Evolutionary conservation across 2,113 vertebrate genomes (phyloP).

Genomic region (Penelope pileata): DNA sequence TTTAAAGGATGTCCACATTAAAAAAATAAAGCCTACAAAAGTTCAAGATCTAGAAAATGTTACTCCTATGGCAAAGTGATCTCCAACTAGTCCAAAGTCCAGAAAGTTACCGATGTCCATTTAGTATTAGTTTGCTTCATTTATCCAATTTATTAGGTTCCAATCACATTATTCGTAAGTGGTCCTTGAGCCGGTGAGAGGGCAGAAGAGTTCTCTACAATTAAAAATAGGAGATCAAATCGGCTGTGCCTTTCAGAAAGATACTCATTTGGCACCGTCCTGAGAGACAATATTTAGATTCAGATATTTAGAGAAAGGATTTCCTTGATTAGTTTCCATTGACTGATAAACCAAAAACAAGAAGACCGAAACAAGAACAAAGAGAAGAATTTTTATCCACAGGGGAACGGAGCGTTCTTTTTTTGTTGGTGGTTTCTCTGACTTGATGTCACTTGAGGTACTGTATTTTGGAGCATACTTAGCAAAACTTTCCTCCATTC

Average conservation of each 20-base stretch:
- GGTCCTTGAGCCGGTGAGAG: conserved; percentile 74
- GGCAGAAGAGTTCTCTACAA: conserved; percentile 75
- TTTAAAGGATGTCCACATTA: conserved; percentile 83
- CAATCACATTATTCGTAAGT: conserved; percentile 75
- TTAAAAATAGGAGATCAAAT: conserved; percentile 78
- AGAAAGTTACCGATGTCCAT: conserved; percentile 72
- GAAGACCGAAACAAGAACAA: conserved; percentile 81
- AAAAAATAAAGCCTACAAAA: conserved; percentile 89
- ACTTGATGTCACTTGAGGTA: conserved; percentile 71
- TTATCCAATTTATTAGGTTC: conserved; percentile 72
- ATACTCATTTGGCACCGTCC: conserved; percentile 55
- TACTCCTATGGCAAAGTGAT: conserved; percentile 81
- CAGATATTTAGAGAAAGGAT: conserved; percentile 76
- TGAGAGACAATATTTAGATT: background rate
- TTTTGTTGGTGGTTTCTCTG: conserved; percentile 73
- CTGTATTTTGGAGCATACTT: conserved; percentile 77
- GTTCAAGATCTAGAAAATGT: conserved; percentile 82
- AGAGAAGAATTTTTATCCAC: conserved; percentile 91
- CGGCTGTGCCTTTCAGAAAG: conserved; percentile 68
- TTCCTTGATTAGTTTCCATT: conserved; percentile 92
- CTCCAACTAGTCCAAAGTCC: conserved; percentile 79
- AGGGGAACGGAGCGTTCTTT: conserved; percentile 77
- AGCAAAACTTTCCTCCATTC: conserved; percentile 78
- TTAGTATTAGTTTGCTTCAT: conserved; percentile 70
- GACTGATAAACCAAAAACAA: conserved; percentile 91